These are phyloP conservation scores for Elachura formosa DNA, from an alignment of 2,113 vertebrate genomes.

Conservation along the genomic window DNA sequence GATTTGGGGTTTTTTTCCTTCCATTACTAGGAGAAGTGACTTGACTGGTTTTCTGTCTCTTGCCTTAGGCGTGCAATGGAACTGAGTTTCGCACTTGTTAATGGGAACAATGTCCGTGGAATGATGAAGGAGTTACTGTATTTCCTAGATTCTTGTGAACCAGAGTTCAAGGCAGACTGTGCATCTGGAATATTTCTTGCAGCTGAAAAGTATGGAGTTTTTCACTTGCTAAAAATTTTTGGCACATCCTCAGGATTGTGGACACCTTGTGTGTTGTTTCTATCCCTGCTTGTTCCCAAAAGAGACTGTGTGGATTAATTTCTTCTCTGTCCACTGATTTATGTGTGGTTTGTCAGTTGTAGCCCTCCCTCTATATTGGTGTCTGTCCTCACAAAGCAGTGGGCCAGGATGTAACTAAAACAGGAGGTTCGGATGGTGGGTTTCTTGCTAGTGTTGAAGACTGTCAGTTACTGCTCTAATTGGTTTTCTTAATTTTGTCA, in stretches of 20 bases:
- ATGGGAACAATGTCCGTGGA: constrained; percentile 97
- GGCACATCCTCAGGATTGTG: neutral
- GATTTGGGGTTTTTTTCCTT: neutral
- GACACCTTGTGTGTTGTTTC: neutral
- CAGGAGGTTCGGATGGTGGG: neutral
- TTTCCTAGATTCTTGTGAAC: constrained; percentile 98
- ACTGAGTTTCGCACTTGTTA: constrained; percentile 96
- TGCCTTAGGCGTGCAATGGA: constrained; percentile 93
- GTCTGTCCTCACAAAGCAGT: neutral
- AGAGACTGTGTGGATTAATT: neutral
- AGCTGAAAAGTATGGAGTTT: constrained; percentile 90
- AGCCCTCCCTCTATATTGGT: neutral
- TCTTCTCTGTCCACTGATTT: neutral
- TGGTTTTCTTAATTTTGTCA: constrained; percentile 53
- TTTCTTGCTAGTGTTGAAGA: neutral
- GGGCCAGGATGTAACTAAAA: neutral
- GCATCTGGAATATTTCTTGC: constrained; percentile 97
- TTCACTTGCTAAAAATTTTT: neutral
- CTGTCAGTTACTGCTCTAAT: neutral
- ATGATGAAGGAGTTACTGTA: constrained; percentile 99
- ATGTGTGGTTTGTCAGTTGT: neutral
- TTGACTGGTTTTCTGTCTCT: neutral
- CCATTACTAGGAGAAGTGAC: neutral
- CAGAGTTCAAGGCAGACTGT: constrained; percentile 98
- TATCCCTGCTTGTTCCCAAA: neutral